A percentile compares a stretch with the other conserved stretches of the same genome.
phyloP scores from a whole-genome alignment of 2,797 vertebrate genomes.

The Hybognathus amarus region DNA sequence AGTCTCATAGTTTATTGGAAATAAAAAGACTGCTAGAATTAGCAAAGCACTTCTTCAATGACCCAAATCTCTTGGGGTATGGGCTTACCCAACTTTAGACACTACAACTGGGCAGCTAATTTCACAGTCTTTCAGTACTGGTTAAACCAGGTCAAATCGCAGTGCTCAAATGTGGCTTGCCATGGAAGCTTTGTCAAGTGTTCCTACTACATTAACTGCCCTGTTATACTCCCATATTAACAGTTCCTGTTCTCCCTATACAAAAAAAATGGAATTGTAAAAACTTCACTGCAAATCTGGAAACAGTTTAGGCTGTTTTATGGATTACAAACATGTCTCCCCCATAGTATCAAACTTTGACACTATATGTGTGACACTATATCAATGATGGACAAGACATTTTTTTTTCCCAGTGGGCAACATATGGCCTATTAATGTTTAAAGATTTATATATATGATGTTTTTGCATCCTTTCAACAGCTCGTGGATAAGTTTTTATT shows the following conservation, averaged over 20 bases:
- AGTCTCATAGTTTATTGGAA: neutral
- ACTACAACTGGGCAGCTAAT: neutral
- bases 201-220: neutral
- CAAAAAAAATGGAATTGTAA: neutral
- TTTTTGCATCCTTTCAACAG: constrained; percentile 14
- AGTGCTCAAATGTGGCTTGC: neutral
- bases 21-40: constrained; percentile 9
- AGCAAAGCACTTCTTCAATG: neutral
- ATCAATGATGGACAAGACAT: neutral
- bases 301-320: neutral
- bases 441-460: neutral
- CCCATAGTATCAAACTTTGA: neutral
- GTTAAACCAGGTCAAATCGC: neutral
- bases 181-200: neutral
- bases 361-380: neutral
- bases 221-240: neutral
- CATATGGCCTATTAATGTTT: neutral
- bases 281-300: neutral
- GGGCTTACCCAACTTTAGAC: neutral
- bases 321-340: too few species aligned
- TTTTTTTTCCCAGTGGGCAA: constrained; percentile 1
- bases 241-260: neutral
- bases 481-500: neutral
- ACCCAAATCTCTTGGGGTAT: neutral
- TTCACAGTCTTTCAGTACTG: neutral